These are phyloP conservation scores for Eristalis tenax DNA, from an alignment of 2,888 invertebrate genomes.

Conservation along the genomic window DNA sequence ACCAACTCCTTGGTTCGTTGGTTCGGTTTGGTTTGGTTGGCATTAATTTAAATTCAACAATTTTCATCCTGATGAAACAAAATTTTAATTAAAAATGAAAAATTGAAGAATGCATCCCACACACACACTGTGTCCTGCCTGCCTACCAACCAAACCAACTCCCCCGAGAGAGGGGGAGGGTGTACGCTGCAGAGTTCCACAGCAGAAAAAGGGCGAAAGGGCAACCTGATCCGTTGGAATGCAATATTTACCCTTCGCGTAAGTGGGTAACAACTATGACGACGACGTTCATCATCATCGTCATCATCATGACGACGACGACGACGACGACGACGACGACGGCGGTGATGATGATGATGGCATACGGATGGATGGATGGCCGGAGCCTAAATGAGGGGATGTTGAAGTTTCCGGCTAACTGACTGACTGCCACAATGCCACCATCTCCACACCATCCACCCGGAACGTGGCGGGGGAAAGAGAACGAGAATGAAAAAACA, in stretches of 20 bases:
- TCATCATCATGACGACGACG: too few species aligned
- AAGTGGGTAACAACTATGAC: slow-evolving; percentile 66
- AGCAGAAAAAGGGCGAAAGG: neutral
- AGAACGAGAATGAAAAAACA: slow-evolving; percentile 38
- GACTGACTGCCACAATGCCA: slow-evolving; percentile 67
- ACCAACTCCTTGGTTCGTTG: slow-evolving; percentile 45
- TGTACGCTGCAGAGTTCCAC: neutral
- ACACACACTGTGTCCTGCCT: neutral
- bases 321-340: slow-evolving; percentile 8
- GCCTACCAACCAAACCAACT: neutral
- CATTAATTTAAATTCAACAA: slow-evolving; percentile 72
- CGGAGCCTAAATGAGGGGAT: slow-evolving; percentile 62
- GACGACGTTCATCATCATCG: slow-evolving; percentile 4
- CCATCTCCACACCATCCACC: slow-evolving; percentile 1
- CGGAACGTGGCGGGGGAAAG: neutral
- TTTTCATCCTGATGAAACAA: slow-evolving; percentile 70
- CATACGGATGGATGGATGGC: slow-evolving; percentile 37
- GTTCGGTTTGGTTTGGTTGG: slow-evolving; percentile 49
- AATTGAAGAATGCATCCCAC: slow-evolving; percentile 63
- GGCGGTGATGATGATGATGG: slow-evolving; percentile 17
- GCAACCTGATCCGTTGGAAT: slow-evolving; percentile 67
- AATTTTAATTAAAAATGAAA: slow-evolving; percentile 72
- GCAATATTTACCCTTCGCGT: slow-evolving; percentile 66
- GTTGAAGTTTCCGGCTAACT: slow-evolving; percentile 69
- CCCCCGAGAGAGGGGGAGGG: neutral